These are phyloP conservation scores for Drosophila hamatofila DNA, from an alignment of 2,888 invertebrate genomes.

Conservation along the genomic window DNA sequence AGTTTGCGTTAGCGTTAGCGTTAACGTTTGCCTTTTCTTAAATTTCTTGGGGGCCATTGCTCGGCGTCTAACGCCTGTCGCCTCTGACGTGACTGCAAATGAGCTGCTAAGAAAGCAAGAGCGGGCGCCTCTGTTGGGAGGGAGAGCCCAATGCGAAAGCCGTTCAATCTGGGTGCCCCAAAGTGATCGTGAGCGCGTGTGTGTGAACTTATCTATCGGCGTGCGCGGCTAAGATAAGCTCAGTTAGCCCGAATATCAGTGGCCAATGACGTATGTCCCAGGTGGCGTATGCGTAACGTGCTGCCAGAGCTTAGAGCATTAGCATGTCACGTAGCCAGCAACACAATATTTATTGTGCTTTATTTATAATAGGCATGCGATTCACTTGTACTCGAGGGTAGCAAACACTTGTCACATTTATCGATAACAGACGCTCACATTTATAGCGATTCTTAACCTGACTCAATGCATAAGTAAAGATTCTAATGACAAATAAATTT, in stretches of 20 bases:
- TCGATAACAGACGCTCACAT: not conserved
- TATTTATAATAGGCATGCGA: not conserved
- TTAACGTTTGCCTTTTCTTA: constrained; percentile 29
- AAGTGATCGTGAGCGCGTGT: constrained; percentile 29
- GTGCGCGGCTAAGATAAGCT: constrained; percentile 55
- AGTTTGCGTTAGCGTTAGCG: constrained; percentile 49
- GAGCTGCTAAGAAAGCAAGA: constrained; percentile 44
- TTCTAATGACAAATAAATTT: not conserved
- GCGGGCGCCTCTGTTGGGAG: not conserved
- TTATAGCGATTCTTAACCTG: not conserved
- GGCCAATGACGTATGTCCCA: constrained; percentile 62
- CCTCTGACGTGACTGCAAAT: constrained; percentile 73
- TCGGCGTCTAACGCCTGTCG: constrained; percentile 64
- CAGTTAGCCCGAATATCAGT: constrained; percentile 23
- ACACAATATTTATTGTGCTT: not conserved
- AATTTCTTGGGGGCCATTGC: constrained; percentile 70
- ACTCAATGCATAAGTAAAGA: constrained; percentile 2
- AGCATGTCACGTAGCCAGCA: not conserved
- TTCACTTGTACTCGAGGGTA: too few relatives aligned
- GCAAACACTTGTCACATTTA: not conserved
- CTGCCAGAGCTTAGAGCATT: not conserved
- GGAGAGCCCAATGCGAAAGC: constrained; percentile 7
- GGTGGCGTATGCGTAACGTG: constrained; percentile 48
- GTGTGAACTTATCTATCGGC: constrained; percentile 51
- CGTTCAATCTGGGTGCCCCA: constrained; percentile 33